Evolutionary conservation across 2,113 vertebrate genomes (phyloP).

Genomic region (Thinocorus orbignyianus): DNA sequence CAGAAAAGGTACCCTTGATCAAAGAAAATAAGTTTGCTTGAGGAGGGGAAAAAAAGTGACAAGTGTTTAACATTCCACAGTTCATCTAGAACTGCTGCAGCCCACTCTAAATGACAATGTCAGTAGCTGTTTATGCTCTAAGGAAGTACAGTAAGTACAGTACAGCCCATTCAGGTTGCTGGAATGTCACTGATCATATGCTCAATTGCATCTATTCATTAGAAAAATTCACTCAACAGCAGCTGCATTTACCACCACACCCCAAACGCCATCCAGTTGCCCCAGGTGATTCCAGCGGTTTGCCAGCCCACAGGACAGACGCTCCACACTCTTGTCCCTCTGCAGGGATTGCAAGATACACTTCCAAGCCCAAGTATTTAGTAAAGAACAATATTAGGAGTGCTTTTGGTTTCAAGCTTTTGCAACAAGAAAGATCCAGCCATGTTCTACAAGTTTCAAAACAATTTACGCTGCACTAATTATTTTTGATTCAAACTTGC

Average conservation of each 20-base stretch:
- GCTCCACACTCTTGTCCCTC: background rate
- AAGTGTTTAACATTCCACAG: background rate
- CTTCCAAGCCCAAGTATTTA: background rate
- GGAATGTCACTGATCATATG: constrained; percentile 55
- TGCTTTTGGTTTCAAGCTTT: background rate
- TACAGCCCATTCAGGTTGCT: constrained; percentile 51
- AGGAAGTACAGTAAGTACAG: constrained; percentile 56
- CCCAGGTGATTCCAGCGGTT: constrained; percentile 49
- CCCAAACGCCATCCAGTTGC: background rate
- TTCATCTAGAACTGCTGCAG: background rate
- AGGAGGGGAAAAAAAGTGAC: background rate
- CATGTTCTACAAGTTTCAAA: background rate
- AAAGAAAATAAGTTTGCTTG: background rate
- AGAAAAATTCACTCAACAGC: constrained; percentile 38
- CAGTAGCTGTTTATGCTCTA: background rate
- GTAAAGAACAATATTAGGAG: background rate
- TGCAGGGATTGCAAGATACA: background rate
- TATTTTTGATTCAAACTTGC: background rate
- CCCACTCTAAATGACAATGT: constrained; percentile 8
- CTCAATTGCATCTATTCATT: constrained; percentile 63
- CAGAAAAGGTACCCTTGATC: background rate
- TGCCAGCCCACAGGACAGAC: background rate
- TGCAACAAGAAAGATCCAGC: background rate
- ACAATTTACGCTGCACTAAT: background rate
- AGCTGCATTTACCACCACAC: constrained; percentile 38